Percentiles rank a stretch among this genome's conserved stretches.
phyloP scores from a whole-genome alignment of 2,888 invertebrate species.

The Sarcophaga rosellei region DNA sequence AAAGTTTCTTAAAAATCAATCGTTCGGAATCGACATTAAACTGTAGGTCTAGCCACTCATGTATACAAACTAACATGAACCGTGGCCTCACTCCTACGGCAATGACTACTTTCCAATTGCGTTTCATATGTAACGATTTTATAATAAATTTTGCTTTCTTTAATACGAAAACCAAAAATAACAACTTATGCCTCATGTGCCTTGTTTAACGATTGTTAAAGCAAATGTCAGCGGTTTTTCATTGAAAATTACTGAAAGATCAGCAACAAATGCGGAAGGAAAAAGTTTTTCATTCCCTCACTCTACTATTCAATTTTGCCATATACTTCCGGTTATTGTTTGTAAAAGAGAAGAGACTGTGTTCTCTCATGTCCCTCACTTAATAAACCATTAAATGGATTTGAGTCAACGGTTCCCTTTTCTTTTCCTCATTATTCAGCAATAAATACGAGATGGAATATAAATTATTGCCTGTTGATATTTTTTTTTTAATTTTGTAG shows the following conservation, averaged over 20 bases:
- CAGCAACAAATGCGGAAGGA: neutral
- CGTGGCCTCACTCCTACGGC: no score
- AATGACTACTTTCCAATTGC: no score
- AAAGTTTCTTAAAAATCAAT: no score
- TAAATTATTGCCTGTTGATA: slow-evolving; percentile 47
- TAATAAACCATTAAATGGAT: slow-evolving; percentile 1
- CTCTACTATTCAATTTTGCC: no score
- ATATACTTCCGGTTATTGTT: neutral
- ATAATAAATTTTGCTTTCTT: no score
- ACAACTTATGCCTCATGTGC: no score
- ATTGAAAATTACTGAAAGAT: slow-evolving; percentile 60
- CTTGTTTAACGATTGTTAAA: slow-evolving; percentile 52
- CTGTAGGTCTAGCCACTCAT: no score
- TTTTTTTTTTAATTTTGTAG: slow-evolving; percentile 1
- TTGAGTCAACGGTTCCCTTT: slow-evolving; percentile 40
- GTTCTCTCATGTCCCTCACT: neutral
- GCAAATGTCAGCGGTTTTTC: slow-evolving; percentile 59
- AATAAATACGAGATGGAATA: slow-evolving; percentile 54
- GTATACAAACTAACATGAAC: no score
- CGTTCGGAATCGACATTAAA: no score
- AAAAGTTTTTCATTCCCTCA: neutral
- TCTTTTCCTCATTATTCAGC: neutral
- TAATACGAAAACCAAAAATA: no score
- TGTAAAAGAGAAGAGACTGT: neutral
- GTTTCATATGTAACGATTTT: no score